Evolutionary conservation across 2,888 invertebrate species (phyloP).

Genomic region (Dusona sp.): DNA sequence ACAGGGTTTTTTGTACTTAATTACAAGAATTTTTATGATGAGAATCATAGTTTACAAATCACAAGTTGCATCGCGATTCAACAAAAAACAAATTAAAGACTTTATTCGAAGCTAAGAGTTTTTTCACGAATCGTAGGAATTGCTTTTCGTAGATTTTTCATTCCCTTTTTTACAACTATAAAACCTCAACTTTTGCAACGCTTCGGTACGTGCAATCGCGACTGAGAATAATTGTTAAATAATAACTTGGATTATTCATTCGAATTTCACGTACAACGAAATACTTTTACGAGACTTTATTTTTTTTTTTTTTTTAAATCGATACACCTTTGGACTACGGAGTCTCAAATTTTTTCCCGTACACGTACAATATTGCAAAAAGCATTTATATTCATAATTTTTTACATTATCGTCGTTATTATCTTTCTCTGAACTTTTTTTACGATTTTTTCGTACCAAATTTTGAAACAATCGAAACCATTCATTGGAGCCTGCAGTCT

Average conservation of each 20-base stretch:
- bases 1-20: slow-evolving; percentile 78
- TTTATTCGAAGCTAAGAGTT: slow-evolving; percentile 30
- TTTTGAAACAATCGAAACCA: not conserved
- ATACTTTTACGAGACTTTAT: slow-evolving; percentile 12
- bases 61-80: slow-evolving; percentile 62
- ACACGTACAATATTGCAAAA: not conserved
- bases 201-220: slow-evolving; percentile 59
- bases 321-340: not conserved
- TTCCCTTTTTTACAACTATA: slow-evolving; percentile 26
- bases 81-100: slow-evolving; percentile 30
- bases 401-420: not conserved
- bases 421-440: not conserved
- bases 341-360: not conserved
- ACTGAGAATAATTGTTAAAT: slow-evolving; percentile 51
- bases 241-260: slow-evolving; percentile 40
- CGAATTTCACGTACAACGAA: slow-evolving; percentile 58
- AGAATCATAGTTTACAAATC: slow-evolving; percentile 62
- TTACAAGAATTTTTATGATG: slow-evolving; percentile 56
- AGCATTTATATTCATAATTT: not conserved
- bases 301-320: not conserved
- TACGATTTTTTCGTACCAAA: not conserved
- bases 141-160: slow-evolving; percentile 42
- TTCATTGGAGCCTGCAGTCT: not conserved
- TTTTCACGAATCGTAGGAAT: slow-evolving; percentile 50
- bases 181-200: slow-evolving; percentile 57